Conservation (phyloP, 2,113 vertebrate species). For the Cryptotis parvus region DNA sequence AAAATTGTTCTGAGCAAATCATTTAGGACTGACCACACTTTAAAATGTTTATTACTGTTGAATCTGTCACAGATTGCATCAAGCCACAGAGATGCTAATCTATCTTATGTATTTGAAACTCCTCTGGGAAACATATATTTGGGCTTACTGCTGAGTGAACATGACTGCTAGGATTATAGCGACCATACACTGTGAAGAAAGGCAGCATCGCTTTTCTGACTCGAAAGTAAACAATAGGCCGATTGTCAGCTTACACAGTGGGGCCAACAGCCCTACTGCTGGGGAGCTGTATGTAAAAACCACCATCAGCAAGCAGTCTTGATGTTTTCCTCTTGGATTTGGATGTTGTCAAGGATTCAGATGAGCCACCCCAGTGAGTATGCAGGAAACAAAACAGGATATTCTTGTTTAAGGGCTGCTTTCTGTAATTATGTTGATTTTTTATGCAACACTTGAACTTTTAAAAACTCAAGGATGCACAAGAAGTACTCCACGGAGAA, state of each 20-base stretch:
- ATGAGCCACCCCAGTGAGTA: slow-evolving; percentile 88
- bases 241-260: slow-evolving; percentile 88
- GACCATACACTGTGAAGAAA: slow-evolving; percentile 86
- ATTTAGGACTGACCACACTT: slow-evolving; percentile 76
- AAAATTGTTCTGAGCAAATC: slow-evolving; percentile 75
- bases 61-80: slow-evolving; percentile 82
- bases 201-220: slow-evolving; percentile 89
- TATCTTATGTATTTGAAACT: slow-evolving; percentile 84
- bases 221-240: slow-evolving; percentile 90
- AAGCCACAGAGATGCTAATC: slow-evolving; percentile 85
- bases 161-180: slow-evolving; percentile 86
- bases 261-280: slow-evolving; percentile 89
- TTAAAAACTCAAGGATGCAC: slow-evolving; percentile 83
- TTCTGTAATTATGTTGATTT: slow-evolving; percentile 87
- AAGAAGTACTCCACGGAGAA: slow-evolving; percentile 79
- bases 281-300: slow-evolving; percentile 86
- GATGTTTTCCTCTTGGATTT: slow-evolving; percentile 88
- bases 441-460: slow-evolving; percentile 87
- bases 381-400: slow-evolving; percentile 91
- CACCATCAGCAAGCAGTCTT: slow-evolving; percentile 87
- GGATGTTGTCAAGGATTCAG: slow-evolving; percentile 88
- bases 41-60: slow-evolving; percentile 85
- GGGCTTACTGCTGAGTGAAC: slow-evolving; percentile 87
- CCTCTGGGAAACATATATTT: slow-evolving; percentile 86
- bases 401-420: slow-evolving; percentile 87